Conservation (phyloP, 2,113 vertebrate species). For the Plestiodon gilberti region DNA sequence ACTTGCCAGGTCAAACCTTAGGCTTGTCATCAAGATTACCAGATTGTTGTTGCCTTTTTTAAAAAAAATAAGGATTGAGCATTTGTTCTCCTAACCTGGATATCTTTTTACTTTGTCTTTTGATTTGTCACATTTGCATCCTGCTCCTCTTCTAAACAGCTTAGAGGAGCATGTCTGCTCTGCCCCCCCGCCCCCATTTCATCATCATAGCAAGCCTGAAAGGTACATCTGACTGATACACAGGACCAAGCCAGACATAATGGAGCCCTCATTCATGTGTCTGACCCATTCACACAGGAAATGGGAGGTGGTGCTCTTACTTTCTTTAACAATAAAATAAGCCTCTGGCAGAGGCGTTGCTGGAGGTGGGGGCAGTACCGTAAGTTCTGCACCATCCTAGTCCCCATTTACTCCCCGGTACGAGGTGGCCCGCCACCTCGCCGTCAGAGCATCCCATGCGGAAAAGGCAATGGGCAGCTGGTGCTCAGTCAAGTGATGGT, state of each 20-base stretch:
- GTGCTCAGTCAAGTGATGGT: no score
- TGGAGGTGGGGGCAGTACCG: no score
- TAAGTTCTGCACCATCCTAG: no score
- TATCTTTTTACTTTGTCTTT: background rate
- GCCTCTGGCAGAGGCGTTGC: no score
- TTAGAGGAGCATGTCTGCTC: no score
- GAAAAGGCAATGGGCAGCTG: no score
- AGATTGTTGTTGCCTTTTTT: constrained; percentile 23
- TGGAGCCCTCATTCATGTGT: background rate
- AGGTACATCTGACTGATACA: background rate
- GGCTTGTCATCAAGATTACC: constrained; percentile 50
- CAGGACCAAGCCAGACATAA: background rate
- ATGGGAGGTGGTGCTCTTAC: background rate
- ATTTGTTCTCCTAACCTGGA: constrained; percentile 29
- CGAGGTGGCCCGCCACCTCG: no score
- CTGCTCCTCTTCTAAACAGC: background rate
- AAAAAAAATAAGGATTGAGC: constrained; percentile 10
- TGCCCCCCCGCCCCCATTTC: background rate
- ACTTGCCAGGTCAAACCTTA: constrained; percentile 39
- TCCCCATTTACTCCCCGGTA: no score
- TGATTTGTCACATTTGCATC: background rate
- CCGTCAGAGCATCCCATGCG: no score
- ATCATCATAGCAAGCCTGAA: background rate
- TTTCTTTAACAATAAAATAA: background rate
- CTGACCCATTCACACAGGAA: no score